Conservation (phyloP, 2,888 invertebrate genomes). For the Spisula subtruncata region DNA sequence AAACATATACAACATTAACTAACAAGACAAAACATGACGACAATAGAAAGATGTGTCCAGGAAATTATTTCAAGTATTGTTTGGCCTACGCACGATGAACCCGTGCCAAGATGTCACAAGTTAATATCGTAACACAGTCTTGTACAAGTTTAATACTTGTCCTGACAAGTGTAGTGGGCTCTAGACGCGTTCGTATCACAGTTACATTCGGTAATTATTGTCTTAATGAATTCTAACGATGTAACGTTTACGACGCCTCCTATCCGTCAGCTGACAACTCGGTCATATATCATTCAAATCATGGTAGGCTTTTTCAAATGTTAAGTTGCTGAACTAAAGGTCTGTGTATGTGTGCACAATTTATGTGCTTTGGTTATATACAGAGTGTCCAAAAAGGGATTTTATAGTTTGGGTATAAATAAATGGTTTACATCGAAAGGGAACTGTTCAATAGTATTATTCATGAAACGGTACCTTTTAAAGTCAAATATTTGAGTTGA, state of each 20-base stretch:
- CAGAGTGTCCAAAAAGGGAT: background rate
- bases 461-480: too few species aligned
- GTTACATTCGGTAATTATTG: background rate
- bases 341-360: background rate
- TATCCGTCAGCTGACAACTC: background rate
- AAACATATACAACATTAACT: background rate
- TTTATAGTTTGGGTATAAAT: too few species aligned
- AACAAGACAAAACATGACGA: background rate
- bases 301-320: background rate
- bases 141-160: background rate
- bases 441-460: background rate
- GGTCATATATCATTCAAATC: constrained; percentile 1
- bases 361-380: background rate
- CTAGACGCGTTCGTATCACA: background rate
- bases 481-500: background rate
- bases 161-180: constrained; percentile 2
- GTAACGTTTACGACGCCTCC: constrained; percentile 13
- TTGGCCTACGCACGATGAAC: background rate
- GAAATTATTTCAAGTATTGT: background rate
- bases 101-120: constrained; percentile 12
- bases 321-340: background rate
- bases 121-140: constrained; percentile 6
- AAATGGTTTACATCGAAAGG: background rate
- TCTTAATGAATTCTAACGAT: constrained; percentile 19
- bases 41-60: background rate